These are phyloP conservation scores for Paracentrotus lividus DNA, from an alignment of 53 echinoderm and acorn worm species.

Conservation along the genomic window DNA sequence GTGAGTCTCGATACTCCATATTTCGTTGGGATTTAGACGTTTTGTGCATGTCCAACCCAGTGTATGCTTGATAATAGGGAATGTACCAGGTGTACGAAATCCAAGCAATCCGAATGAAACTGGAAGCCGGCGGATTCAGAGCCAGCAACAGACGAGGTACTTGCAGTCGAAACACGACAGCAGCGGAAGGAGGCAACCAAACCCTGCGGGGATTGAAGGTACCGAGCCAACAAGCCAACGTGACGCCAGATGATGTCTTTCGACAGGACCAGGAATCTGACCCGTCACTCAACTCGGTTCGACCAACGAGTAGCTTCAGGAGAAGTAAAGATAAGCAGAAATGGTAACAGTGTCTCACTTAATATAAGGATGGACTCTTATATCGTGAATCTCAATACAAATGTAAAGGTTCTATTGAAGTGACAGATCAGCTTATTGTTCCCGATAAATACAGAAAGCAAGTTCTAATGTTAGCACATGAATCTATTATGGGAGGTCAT, in stretches of 20 bases:
- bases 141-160: not conserved
- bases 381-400: not conserved
- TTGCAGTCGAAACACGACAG: not conserved
- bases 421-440: slow-evolving; percentile 62
- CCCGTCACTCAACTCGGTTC: not conserved
- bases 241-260: not conserved
- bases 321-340: not conserved
- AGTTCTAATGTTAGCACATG: slow-evolving; percentile 50
- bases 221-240: not conserved
- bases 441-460: slow-evolving; percentile 60
- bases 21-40: not conserved
- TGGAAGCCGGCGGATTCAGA: not conserved
- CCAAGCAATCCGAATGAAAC: not conserved
- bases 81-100: not conserved
- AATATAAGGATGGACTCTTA: not conserved
- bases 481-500: slow-evolving; percentile 72
- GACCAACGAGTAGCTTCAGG: not conserved
- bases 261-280: not conserved
- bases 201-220: not conserved
- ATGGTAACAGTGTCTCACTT: not conserved
- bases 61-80: not conserved
- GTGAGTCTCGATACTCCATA: not conserved
- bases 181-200: not conserved
- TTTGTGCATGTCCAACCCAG: not conserved
- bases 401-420: too few species aligned